Percentiles rank a stretch among this genome's conserved stretches.
These are phyloP conservation scores for Cydia pomonella DNA, from an alignment of 1,140 invertebrate genomes.

Conservation along the genomic window DNA sequence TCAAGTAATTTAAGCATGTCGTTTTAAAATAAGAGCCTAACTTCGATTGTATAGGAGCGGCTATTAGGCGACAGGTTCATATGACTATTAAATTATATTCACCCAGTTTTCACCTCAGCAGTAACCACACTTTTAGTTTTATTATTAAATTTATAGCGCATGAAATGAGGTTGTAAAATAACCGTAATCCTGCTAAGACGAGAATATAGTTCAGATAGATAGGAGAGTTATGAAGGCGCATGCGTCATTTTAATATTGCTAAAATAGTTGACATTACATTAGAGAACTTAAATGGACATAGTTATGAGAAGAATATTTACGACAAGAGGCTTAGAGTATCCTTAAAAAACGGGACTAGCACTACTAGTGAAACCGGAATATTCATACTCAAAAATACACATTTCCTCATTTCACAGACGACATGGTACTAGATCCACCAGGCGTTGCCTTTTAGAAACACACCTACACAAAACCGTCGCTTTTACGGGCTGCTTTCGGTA, in stretches of 20 bases:
- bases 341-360: neutral
- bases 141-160: neutral
- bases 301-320: slow-evolving; percentile 4
- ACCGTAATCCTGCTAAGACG: neutral
- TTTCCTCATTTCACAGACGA: no score
- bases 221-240: neutral
- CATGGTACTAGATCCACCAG: no score
- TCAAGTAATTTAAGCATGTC: no score
- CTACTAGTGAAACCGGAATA: no score
- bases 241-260: neutral
- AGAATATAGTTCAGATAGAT: no score
- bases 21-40: no score
- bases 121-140: slow-evolving; percentile 10
- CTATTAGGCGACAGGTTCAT: no score
- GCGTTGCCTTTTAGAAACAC: no score
- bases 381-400: no score
- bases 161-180: neutral
- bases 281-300: neutral
- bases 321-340: neutral
- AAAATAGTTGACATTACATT: neutral
- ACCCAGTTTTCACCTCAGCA: slow-evolving; percentile 1
- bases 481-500: no score
- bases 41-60: no score
- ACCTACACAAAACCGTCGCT: no score
- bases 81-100: neutral